Base-by-base conservation (phyloP, 2,113 vertebrate genomes). In the Lanius ludovicianus region DNA sequence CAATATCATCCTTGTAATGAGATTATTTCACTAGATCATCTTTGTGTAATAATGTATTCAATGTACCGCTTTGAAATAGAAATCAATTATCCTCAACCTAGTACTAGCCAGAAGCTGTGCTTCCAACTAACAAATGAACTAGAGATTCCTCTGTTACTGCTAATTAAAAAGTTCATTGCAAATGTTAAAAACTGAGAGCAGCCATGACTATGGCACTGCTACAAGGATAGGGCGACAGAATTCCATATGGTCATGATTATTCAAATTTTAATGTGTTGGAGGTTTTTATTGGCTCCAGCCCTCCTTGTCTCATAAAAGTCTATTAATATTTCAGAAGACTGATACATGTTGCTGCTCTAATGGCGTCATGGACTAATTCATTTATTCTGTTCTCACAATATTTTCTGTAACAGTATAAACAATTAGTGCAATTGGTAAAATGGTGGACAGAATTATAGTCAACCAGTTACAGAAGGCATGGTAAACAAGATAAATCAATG, bases 101-200 rank as follows among this genome's bases (percentile, higher is more conserved):
- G 94, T 87, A 90, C 20, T 85, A 95, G 87, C 86, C 89, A 96
- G 89, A 96, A 96, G 84, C 89, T 95, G 53, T 96, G 77, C 41
- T 89, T 91, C 73, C 96, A 97, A 97, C 96, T 96, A 97, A 93
- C 59, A 96, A 95, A 68, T 95, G 89, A 98, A 94, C 84, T 87
- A 90, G 37, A 87, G n/a, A 86, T 96, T 88, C 59, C 46, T 91
- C 85, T 96, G 82, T 91, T 97, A 71, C 65, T 91, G 37, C 79
- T 97, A 78, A 93, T 97, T 98, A 96, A 96, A 92, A 94, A 95
- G 53, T 90, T 97, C 75, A 97, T 82, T 87, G 75, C 23, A 95
- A 94, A 84, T 93, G 60, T 82, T 96, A 57, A 86, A 96, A 74
- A n/a, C 64, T 87, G 87, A 69, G 33, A 93, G 74, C 93, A 93